Evolutionary conservation across 2,113 vertebrate species (phyloP).

Genomic region (Sarotherodon lohbergeri): DNA sequence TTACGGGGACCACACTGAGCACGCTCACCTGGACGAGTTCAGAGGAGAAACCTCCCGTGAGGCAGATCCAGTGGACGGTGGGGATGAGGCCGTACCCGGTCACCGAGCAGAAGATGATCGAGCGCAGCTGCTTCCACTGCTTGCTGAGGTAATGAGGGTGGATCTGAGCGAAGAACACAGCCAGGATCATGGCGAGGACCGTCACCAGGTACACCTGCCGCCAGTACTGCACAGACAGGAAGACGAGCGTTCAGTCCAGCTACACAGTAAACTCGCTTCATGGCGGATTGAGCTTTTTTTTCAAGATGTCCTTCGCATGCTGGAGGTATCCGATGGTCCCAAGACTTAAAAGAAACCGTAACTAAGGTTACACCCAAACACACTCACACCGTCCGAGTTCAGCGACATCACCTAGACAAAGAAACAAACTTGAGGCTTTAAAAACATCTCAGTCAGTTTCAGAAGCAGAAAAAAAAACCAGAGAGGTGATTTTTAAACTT

Average conservation of each 20-base stretch:
- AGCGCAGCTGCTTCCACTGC: constrained; percentile 87
- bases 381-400: accelerated
- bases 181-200: constrained; percentile 88
- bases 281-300: accelerated
- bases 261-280: accelerated
- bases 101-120: constrained; percentile 85
- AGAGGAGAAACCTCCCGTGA: constrained; percentile 83
- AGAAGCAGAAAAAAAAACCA: not conserved
- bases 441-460: accelerated
- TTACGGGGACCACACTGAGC: no score
- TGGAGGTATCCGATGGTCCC: not conserved
- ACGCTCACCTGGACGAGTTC: constrained; percentile 84
- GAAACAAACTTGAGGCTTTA: not conserved
- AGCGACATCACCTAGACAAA: not conserved
- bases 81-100: constrained; percentile 87
- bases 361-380: accelerated
- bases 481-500: not conserved
- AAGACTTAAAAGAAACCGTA: not conserved
- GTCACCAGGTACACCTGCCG: constrained; percentile 91
- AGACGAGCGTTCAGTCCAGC: not conserved
- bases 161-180: constrained; percentile 94
- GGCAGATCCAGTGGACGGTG: constrained; percentile 90
- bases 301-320: accelerated
- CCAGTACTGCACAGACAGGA: constrained; percentile 80
- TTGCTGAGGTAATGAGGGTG: constrained; percentile 90